These are phyloP conservation scores for Petrocephalus microphthalmus DNA, from an alignment of 2,113 vertebrate species.

Conservation along the genomic window DNA sequence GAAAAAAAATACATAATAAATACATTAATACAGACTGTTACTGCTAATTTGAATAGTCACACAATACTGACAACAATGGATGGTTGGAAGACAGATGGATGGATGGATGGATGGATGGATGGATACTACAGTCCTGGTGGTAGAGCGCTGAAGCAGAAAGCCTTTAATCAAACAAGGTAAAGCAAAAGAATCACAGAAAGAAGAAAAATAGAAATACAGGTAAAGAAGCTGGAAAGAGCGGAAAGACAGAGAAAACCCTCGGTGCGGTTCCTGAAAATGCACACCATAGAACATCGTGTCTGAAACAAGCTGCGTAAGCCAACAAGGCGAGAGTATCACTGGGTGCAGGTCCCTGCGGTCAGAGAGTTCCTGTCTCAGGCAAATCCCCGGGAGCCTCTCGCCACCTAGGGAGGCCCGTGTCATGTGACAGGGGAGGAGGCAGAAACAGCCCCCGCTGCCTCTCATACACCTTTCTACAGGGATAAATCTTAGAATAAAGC, in stretches of 20 bases:
- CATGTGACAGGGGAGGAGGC: neutral
- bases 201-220: neutral
- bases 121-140: neutral
- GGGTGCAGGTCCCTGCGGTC: neutral
- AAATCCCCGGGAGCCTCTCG: neutral
- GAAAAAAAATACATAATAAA: neutral
- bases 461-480: neutral
- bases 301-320: too few species aligned
- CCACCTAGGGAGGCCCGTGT: neutral
- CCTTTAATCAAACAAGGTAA: neutral
- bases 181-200: neutral
- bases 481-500: neutral
- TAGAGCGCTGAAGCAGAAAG: neutral
- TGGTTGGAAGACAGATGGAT: neutral
- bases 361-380: neutral
- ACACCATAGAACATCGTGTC: neutral
- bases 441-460: neutral
- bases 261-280: neutral
- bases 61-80: neutral
- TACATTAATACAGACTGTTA: neutral
- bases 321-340: neutral
- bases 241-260: neutral
- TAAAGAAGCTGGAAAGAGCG: neutral
- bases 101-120: neutral
- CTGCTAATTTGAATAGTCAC: neutral